Base-by-base conservation (phyloP, 2,797 vertebrate species). In the Lerista edwardsae region DNA sequence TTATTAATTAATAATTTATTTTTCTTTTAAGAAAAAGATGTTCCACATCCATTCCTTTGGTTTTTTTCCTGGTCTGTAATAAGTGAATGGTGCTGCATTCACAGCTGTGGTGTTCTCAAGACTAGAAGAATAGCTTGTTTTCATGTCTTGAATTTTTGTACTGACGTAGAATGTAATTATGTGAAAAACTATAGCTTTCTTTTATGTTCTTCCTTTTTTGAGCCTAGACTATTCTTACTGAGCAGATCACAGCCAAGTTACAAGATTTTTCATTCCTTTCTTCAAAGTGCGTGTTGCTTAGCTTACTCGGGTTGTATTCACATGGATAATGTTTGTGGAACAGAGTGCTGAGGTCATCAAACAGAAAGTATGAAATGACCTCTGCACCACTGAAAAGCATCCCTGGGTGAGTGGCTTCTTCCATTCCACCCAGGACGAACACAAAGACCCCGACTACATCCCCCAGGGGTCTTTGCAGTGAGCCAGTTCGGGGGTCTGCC, bases 311-410 rank as follows among this genome's bases (percentile, higher is more conserved):
- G 75, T 80, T 27, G 74, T 57, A 2, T 83, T 86, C 55, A 11
- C 68, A 74, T 84, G 64, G 82, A 71, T 87, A 83, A 51, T 76
- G 36, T 72, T 44, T 73, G 78, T 74, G 75, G 51, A 89, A 62
- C 84, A n/a, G 25, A 34, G 5, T 47, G 80, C n/a, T 83, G 67
- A 85, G 88, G 77, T 79, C 51, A 77, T 72, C 89, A 10, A 83
- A 91, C 80, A 90, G 78, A 80, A 90, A 93, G 44, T 34, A 82
- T 85, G 86, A 86, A 81, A 79, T 68, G 21, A 34, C 87, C 91
- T 85, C 17, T 90, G 51, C 90, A 81, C 75, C 86, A n/a, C n/a
- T n/a, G n/a, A n/a, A n/a, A n/a, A n/a, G n/a, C n/a, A n/a, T n/a
- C n/a, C n/a, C n/a, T n/a, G n/a, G n/a, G n/a, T n/a, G n/a, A n/a